These are phyloP conservation scores for Trachelus iudaicus DNA, from an alignment of 2,888 invertebrate species.

Conservation along the genomic window DNA sequence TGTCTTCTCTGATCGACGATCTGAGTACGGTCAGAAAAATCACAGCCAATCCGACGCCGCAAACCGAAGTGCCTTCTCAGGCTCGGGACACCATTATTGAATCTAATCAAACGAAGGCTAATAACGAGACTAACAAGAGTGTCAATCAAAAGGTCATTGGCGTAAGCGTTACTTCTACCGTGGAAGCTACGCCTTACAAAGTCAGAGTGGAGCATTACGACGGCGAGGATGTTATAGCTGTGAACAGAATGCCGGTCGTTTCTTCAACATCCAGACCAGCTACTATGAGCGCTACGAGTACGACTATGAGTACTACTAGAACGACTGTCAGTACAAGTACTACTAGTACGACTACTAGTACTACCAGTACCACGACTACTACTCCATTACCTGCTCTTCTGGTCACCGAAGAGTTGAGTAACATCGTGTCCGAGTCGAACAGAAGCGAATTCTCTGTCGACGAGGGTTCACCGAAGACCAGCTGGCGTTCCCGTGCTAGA, in stretches of 20 bases:
- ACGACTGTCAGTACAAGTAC: constrained; percentile 22
- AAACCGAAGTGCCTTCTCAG: constrained; percentile 12
- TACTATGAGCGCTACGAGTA: constrained; percentile 11
- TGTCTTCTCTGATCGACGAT: constrained; percentile 50
- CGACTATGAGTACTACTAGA: constrained; percentile 15
- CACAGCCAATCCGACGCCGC: constrained; percentile 35
- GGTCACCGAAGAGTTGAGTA: constrained; percentile 65
- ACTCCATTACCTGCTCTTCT: constrained; percentile 45
- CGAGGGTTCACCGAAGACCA: constrained; percentile 70
- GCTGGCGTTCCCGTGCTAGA: constrained; percentile 48
- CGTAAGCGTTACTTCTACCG: constrained; percentile 72
- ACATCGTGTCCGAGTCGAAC: constrained; percentile 69
- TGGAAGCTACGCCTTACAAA: constrained; percentile 70
- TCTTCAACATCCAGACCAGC: constrained; percentile 24
- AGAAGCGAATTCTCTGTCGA: constrained; percentile 72
- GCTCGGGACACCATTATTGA: not conserved
- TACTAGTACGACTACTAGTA: constrained; percentile 13
- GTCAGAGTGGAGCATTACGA: constrained; percentile 61
- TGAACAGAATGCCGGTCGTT: constrained; percentile 37
- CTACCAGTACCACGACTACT: constrained; percentile 34
- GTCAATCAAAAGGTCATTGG: constrained; percentile 60
- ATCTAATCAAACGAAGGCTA: too few species aligned
- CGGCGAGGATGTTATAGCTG: constrained; percentile 33
- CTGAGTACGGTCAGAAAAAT: constrained; percentile 44
- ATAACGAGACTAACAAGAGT: constrained; percentile 15